Evolutionary conservation across 1,140 invertebrate genomes (phyloP).

Genomic region (Tetragnatha versicolor): DNA sequence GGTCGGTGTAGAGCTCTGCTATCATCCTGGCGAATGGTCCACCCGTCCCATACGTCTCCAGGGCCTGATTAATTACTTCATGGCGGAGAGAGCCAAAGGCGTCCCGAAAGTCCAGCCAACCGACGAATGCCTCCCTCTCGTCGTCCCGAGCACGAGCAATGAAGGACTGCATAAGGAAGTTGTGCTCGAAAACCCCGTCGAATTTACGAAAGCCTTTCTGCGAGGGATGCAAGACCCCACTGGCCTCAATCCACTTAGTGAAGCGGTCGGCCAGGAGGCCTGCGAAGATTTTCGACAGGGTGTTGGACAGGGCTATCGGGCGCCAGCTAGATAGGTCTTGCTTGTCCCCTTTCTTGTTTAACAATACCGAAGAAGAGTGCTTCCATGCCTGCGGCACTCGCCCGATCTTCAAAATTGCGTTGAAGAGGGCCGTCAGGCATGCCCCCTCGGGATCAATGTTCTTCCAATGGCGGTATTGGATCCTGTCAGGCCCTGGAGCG

Average conservation of each 20-base stretch:
- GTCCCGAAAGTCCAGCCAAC: constrained; percentile 58
- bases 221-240: not conserved
- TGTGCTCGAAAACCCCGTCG: not conserved
- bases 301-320: constrained; percentile 41
- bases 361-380: constrained; percentile 40
- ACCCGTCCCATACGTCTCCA: constrained; percentile 9
- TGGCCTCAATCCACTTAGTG: not conserved
- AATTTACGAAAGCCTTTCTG: not conserved
- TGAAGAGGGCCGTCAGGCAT: not conserved
- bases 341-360: constrained; percentile 56
- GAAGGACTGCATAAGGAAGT: not conserved
- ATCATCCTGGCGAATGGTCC: constrained; percentile 42
- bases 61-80: constrained; percentile 37
- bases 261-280: not conserved
- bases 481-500: constrained; percentile 4
- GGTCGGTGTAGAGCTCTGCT: constrained; percentile 7
- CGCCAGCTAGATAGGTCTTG: constrained; percentile 57
- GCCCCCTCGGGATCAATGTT: not conserved
- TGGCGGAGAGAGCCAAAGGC: constrained; percentile 63
- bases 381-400: constrained; percentile 39
- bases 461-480: not conserved
- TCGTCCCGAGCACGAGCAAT: constrained; percentile 29
- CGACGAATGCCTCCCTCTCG: constrained; percentile 40
- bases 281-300: not conserved
- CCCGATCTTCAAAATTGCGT: not conserved